These are phyloP conservation scores for Hydractinia symbiolongicarpus DNA, from an alignment of 30 jellyfish, hydroid and myxozoan genomes.

Conservation along the genomic window DNA sequence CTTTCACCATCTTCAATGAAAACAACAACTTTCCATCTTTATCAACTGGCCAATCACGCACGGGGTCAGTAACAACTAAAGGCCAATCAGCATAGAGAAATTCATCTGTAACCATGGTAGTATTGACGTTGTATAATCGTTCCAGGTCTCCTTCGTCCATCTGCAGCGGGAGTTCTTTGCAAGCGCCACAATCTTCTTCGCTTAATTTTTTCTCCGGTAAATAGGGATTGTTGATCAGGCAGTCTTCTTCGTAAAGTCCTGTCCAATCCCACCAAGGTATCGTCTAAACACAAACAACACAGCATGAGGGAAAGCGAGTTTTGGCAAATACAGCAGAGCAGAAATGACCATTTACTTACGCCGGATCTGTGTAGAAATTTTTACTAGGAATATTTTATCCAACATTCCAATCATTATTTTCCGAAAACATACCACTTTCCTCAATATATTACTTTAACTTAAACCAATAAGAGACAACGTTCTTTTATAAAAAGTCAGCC, in stretches of 20 bases:
- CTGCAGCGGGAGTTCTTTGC: conserved; percentile 32
- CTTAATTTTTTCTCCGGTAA: conserved; percentile 35
- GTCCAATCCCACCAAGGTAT: conserved; percentile 91
- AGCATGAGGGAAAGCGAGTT: background rate
- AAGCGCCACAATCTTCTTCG: conserved; percentile 48
- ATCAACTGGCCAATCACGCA: conserved; percentile 65
- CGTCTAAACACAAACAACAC: conserved; percentile 18
- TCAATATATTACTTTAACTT: too few relatives aligned
- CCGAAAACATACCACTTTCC: too few relatives aligned
- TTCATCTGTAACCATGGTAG: conserved; percentile 47
- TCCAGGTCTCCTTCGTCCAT: conserved; percentile 30
- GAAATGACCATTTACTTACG: too few relatives aligned
- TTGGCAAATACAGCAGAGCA: too few relatives aligned
- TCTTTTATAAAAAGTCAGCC: too few relatives aligned
- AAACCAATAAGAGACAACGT: too few relatives aligned
- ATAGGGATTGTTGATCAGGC: conserved; percentile 51
- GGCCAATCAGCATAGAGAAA: conserved; percentile 51
- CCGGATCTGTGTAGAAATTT: too few relatives aligned
- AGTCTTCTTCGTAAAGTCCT: conserved; percentile 44
- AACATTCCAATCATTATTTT: too few relatives aligned
- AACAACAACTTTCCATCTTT: conserved; percentile 4
- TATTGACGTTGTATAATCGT: conserved; percentile 22
- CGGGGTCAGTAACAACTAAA: conserved; percentile 60
- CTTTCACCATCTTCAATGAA: conserved; percentile 27
- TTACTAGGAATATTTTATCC: too few relatives aligned